Base-by-base conservation (phyloP, 2,797 vertebrate species). In the Meriones psammophilus region DNA sequence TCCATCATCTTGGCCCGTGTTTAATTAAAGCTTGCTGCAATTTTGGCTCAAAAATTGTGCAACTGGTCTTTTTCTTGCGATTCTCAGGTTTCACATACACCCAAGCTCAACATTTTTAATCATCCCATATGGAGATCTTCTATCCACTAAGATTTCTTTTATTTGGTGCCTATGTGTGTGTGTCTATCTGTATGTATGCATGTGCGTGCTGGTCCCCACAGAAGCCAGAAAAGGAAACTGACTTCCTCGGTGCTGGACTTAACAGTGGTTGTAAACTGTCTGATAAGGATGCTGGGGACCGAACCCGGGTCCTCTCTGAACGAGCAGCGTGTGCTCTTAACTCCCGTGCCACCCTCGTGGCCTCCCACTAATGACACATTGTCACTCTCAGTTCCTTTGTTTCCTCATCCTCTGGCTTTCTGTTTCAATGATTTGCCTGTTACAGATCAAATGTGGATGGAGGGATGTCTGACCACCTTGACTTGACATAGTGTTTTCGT, bases 341-440 rank as follows among this genome's bases (percentile, higher is more conserved):
- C 26, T 83, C n/a, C 58, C 9, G 3, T 8, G 22, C 3, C 58
- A 39, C 24, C n/a, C 58, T 26, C 4, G 39, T 24, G 30, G 13
- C 39, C 60, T 39, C n/a, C 58, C 81, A 30, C 58, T 64, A 20
- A 30, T 6, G 81, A 30, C 26, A 46, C 36, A 46, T 7, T 33
- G 85, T 86, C 73, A 92, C 68, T 89, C 30, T 87, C 85, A 22
- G 88, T 80, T 60, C 15, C 39, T 54, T 2, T 6, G n/a, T 73
- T 30, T 30, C 10, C 66, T 4, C 12, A 22, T 30, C 66, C 46
- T 71, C 39, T 92, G 42, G 33, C 39, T 86, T 91, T 74, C 58
- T 86, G 54, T 80, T 89, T 88, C 87, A 77, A 64, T 78, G 28
- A 88, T 89, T 89, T 96, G 56, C 6, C 79, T 84, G 4, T 74